Percentiles rank a stretch among this genome's conserved stretches.
Evolutionary conservation across 2,888 invertebrate genomes (phyloP).

Genomic region (Nephrotoma flavescens): DNA sequence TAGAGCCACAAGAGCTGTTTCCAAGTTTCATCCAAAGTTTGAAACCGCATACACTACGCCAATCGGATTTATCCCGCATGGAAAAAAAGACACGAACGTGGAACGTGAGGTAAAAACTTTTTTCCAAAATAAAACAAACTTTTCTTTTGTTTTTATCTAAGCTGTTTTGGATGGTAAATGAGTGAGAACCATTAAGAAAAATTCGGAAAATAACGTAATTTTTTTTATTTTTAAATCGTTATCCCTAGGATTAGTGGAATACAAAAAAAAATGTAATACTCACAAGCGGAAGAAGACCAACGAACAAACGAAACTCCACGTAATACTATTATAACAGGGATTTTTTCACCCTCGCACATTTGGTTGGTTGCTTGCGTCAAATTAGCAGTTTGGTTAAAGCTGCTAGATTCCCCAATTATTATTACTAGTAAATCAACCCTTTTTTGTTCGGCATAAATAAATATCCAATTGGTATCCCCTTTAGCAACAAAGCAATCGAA

Average conservation of each 20-base stretch:
- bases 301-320: neutral
- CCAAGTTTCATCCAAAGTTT: neutral
- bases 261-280: neutral
- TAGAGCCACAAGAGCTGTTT: neutral
- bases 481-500: neutral
- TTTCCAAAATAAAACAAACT: neutral
- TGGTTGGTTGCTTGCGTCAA: neutral
- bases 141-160: neutral
- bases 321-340: neutral
- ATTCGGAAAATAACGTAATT: neutral
- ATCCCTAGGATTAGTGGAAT: neutral
- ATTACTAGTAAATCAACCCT: neutral
- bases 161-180: neutral
- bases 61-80: neutral
- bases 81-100: neutral
- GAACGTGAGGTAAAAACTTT: neutral
- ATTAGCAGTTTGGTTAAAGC: neutral
- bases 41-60: neutral
- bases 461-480: neutral
- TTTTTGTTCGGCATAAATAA: neutral
- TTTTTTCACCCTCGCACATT: neutral
- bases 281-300: neutral
- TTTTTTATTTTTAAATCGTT: neutral
- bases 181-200: neutral
- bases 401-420: neutral